Evolutionary conservation across 2,888 invertebrate species (phyloP), one percentile per base, ranked within the genome.

Genomic region (Acanthoscelides obtectus): DNA sequence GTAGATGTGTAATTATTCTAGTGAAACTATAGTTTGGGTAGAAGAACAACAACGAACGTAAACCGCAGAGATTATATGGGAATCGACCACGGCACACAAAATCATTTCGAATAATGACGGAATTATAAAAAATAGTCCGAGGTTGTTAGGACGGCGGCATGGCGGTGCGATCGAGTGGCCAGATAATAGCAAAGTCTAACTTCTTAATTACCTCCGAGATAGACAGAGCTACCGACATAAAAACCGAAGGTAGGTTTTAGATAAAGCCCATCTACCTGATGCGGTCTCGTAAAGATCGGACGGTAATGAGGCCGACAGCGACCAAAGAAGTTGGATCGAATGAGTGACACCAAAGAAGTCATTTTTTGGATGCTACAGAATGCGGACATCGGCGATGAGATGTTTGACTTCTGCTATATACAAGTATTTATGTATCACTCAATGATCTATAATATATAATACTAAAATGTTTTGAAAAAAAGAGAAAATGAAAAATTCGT

Each of bases 171-270:
- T 76, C 73, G 76, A 74, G 76, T 74, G 76, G 72, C 70, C 68
- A 74, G 76, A 76, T 76, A 76, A 76, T 72, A 63, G 70, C 67
- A 74, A 72, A 73, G 71, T 72, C 71, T 71, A 76, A 75, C 76
- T 75, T 76, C 76, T 76, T 76, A 76, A 76, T 76, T 76, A 76
- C 75, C 76, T 73, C 76, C 73, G 73, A 73, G 70, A 71, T 64
- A 66, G 69, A 72, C 64, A 66, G 27, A 66, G 45, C 71, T 45
- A 45, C 45, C 45, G 45, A 45, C 70, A 74, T 75, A 75, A 76
- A 76, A 76, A 74, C 73, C 72, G 68, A 74, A 72, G 74, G 73
- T 72, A 72, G 71, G 72, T 76, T 72, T 70, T 64, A 73, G 76
- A 76, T 76, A 76, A 75, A 73, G 71, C 68, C 70, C 72, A 68